Base-by-base conservation (phyloP, 2,888 invertebrate species). In the Pandemis heparana region DNA sequence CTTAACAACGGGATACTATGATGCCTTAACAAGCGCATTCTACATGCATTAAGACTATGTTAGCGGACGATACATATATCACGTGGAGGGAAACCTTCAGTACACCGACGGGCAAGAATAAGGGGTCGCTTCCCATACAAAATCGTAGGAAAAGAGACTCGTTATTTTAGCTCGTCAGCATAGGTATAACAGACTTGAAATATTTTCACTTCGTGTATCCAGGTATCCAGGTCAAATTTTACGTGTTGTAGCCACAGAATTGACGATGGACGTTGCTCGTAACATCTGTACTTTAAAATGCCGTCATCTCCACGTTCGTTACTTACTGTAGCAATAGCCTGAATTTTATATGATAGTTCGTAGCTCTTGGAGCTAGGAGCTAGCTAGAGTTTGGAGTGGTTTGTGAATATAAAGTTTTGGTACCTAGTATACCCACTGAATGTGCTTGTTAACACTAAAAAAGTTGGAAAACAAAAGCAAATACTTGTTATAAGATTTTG, bases 1-100 rank as follows among this genome's bases (percentile, higher is more conserved):
- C 80, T 81, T 84, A 85, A 84, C 82, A 81, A 83, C 80, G 77
- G 80, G 79, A 81, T 65, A n/a, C 48, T n/a, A 43, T 6, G 43
- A 32, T 18, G 64, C 32, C 41, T 48, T 18, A 32, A 32, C 39
- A 48, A 65, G 51, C 32, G 16, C 38, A 65, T 38, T 65, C 46
- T 51, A 9, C 63, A 12, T 63, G 46, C 63, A 41, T 41, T 41
- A 32, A 63, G 23, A 63, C 0, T 23, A 14, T 23, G 12, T 12
- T 3, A 56, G 10, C 23, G 23, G 56, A 10, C 1, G 56, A 23
- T 5, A 18, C 56, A 10, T 12, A 56, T 23, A 4, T 2, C 23
- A 32, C 23, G 2, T 12, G 1, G 23, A 10, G 10, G 10, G 12
- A 23, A 56, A 56, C 23, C 18, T 8, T 0, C 9, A 18, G 53